Percentiles rank a stretch among this genome's conserved stretches.
These are phyloP conservation scores for Synodontis membranacea DNA, from an alignment of 2,113 vertebrate species.

Conservation along the genomic window DNA sequence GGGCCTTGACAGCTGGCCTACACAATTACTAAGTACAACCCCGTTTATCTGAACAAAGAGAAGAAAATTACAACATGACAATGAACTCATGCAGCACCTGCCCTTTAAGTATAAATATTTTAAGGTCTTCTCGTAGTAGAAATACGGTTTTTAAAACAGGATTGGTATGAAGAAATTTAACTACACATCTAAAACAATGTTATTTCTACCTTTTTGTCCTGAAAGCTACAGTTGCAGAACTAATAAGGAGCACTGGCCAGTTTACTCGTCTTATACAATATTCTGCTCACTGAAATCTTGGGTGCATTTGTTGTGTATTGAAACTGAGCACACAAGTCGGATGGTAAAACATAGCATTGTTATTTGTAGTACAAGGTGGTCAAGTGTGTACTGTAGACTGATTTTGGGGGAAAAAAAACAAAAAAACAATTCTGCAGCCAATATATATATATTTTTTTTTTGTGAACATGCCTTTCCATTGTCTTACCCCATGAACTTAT, in stretches of 20 bases:
- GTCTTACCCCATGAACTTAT: neutral
- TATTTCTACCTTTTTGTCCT: neutral
- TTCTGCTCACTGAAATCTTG: neutral
- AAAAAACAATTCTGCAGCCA: neutral
- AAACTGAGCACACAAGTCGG: neutral
- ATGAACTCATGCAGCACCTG: constrained; percentile 11
- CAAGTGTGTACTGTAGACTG: neutral
- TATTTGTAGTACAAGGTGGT: neutral
- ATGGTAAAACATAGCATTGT: neutral
- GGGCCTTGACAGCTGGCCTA: neutral
- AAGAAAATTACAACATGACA: neutral
- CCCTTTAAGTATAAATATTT: constrained; percentile 21
- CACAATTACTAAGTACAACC: neutral
- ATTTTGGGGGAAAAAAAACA: too few species aligned
- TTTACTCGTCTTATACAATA: neutral
- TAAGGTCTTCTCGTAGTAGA: constrained; percentile 25
- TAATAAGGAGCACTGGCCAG: neutral
- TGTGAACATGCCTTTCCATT: neutral
- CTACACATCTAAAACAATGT: neutral
- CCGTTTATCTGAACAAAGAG: neutral
- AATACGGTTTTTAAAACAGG: constrained; percentile 26
- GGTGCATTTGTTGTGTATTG: constrained; percentile 14
- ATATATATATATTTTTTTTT: neutral
- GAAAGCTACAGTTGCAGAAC: neutral
- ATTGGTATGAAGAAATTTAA: constrained; percentile 3